Evolutionary conservation across 2,888 invertebrate species (phyloP).

Genomic region (Tipula helvola): DNA sequence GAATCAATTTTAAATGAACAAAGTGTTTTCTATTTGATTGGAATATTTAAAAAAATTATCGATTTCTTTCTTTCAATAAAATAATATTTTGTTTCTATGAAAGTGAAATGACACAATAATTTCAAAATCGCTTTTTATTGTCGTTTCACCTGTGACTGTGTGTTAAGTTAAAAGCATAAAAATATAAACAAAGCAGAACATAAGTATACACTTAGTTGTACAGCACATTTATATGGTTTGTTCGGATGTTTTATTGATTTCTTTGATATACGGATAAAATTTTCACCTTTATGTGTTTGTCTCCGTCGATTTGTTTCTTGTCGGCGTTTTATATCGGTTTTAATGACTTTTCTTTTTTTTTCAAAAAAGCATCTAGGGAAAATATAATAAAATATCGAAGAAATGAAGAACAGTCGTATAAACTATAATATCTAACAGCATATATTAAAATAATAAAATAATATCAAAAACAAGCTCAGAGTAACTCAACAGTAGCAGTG

Average conservation of each 20-base stretch:
- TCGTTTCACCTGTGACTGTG: too few species aligned
- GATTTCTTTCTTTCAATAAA: too few species aligned
- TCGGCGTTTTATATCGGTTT: not conserved
- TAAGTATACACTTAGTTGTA: too few species aligned
- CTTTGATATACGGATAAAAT: not conserved
- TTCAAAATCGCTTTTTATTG: too few species aligned
- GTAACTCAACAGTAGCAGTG: not conserved
- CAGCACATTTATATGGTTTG: not conserved
- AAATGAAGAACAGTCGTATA: not conserved
- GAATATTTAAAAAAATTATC: too few species aligned
- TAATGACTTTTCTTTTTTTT: not conserved
- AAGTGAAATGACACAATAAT: too few species aligned
- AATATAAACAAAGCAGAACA: too few species aligned
- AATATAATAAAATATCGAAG: not conserved
- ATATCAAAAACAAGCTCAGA: not conserved
- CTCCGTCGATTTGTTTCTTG: not conserved
- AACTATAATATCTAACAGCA: not conserved
- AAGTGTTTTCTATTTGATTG: too few species aligned
- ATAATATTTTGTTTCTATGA: too few species aligned
- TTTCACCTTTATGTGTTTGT: not conserved
- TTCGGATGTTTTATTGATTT: not conserved
- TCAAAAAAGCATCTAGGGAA: not conserved
- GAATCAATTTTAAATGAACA: too few species aligned
- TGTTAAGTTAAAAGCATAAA: too few species aligned
- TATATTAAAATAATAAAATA: not conserved